A percentile compares a stretch with the other conserved stretches of the same genome.
Evolutionary conservation across 2,113 vertebrate genomes (phyloP).

Genomic region (Hoplias malabaricus): DNA sequence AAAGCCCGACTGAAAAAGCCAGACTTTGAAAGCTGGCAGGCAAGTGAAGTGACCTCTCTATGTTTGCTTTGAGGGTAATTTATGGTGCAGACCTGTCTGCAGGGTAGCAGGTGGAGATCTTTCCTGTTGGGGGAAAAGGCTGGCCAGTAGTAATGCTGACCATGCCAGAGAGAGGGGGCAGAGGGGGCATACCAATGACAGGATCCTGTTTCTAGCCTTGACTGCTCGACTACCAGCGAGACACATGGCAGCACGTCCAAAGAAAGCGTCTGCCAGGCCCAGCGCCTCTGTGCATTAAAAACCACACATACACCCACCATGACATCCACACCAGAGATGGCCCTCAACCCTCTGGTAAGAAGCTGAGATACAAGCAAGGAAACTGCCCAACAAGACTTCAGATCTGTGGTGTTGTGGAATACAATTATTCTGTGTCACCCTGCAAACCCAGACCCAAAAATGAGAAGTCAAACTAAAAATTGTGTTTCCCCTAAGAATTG

Average conservation of each 20-base stretch:
- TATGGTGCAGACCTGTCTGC: slow-evolving; percentile 46
- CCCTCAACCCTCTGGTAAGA: slow-evolving; percentile 1
- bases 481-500: neutral
- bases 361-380: neutral
- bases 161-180: slow-evolving; percentile 15
- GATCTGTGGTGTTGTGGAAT: neutral
- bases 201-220: slow-evolving; percentile 63
- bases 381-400: slow-evolving; percentile 11
- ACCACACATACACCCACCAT: neutral
- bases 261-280: slow-evolving; percentile 59
- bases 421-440: neutral
- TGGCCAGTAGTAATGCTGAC: slow-evolving; percentile 57
- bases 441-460: neutral
- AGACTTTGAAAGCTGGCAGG: neutral
- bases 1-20: slow-evolving; percentile 17
- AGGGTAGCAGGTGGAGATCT: slow-evolving; percentile 57
- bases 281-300: slow-evolving; percentile 9
- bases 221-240: slow-evolving; percentile 47
- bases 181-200: slow-evolving; percentile 50
- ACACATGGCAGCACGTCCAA: slow-evolving; percentile 48
- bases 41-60: neutral
- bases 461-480: neutral
- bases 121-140: neutral
- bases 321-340: slow-evolving; percentile 44
- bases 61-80: slow-evolving; percentile 58